These are phyloP conservation scores for Nymphalis io DNA, from an alignment of 1,140 invertebrate genomes.

Conservation along the genomic window DNA sequence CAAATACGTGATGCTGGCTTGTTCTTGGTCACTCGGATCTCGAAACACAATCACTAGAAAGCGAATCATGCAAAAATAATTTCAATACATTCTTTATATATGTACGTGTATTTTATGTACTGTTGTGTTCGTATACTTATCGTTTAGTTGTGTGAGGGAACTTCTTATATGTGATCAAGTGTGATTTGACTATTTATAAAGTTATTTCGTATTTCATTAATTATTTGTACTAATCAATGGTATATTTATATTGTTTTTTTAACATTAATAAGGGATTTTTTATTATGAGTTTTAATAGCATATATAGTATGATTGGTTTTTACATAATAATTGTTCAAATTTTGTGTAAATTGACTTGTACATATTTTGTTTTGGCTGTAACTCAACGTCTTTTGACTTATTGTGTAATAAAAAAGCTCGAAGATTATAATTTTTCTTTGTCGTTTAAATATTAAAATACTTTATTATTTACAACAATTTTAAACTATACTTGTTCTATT, in stretches of 20 bases:
- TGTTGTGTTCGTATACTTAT: not conserved
- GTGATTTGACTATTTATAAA: not conserved
- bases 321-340: too few species aligned
- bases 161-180: not conserved
- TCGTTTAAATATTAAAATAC: too few species aligned
- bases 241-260: not conserved
- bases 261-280: too few species aligned
- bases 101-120: not conserved
- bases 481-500: too few species aligned
- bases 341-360: too few species aligned
- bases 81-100: not conserved
- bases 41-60: constrained; percentile 20
- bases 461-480: too few species aligned
- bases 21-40: constrained; percentile 16
- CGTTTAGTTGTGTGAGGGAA: not conserved
- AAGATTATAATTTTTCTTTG: too few species aligned
- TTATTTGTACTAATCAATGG: not conserved
- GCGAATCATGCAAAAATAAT: constrained; percentile 8
- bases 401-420: too few species aligned
- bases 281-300: too few species aligned
- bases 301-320: too few species aligned
- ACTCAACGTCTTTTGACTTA: too few species aligned
- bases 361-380: too few species aligned
- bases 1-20: constrained; percentile 20
- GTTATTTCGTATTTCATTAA: not conserved